Evolutionary conservation across 2,797 vertebrate genomes (phyloP).

Genomic region (Peromyscus nudipes): DNA sequence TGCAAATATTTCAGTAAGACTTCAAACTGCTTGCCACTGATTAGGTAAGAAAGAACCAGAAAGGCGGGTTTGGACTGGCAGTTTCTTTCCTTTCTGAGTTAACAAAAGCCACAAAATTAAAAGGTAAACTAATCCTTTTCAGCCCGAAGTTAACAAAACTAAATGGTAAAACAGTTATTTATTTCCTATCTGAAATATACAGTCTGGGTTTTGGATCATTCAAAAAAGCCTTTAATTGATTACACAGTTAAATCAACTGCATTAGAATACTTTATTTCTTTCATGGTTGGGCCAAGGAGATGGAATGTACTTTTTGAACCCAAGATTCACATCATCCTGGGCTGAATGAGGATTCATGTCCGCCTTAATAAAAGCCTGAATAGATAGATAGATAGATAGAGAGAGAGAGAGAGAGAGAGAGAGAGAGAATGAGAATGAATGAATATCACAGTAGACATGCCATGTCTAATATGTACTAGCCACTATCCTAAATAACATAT

Average conservation of each 20-base stretch:
- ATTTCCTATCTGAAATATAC: neutral
- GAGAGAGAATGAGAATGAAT: too few species aligned
- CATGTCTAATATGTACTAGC: constrained; percentile 72
- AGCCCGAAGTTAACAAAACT: neutral
- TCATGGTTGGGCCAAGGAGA: neutral
- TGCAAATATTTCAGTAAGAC: neutral
- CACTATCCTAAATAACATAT: constrained; percentile 7
- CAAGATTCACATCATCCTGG: neutral
- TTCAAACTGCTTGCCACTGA: neutral
- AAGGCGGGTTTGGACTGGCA: neutral
- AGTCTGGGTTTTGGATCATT: neutral
- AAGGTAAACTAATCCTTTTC: neutral
- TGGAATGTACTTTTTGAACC: neutral
- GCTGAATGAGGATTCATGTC: neutral
- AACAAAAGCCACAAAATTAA: neutral
- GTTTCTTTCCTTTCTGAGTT: neutral
- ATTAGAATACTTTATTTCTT: neutral
- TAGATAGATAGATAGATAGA: neutral
- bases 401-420: neutral
- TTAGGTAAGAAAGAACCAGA: neutral
- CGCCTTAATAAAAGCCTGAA: neutral
- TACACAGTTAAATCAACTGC: neutral
- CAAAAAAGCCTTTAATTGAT: neutral
- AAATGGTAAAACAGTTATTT: neutral
- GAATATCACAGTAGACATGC: neutral